Evolutionary conservation across 1,140 invertebrate species (phyloP), one percentile per base, ranked within the genome.

Genomic region (Drosophila teissieri): DNA sequence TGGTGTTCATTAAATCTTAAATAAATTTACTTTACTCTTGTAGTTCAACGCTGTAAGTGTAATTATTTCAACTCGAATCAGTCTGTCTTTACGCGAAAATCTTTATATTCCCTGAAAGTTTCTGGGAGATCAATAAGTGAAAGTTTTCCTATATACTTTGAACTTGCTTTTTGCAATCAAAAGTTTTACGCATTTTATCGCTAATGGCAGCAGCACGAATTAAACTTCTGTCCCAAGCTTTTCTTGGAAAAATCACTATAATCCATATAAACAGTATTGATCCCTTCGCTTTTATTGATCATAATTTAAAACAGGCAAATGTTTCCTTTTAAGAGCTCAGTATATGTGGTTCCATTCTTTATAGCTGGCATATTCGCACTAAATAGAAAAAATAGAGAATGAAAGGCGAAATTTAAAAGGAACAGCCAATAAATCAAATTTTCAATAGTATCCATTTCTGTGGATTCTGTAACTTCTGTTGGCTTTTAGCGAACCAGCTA

Each of bases 401-500:
- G 10, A 31, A 54, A 57, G 53, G 12, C 24, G 12, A 12, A 3
- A 46, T 46, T 12, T 24, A 27, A n/a, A 12, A 27, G 1, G 27
- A 49, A 15, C 27, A 34, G 10, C 27, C 24, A 11, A 34, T 17
- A 14, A 15, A 49, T 49, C 27, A 34, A 49, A 27, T 34, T 31
- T 3, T 17, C 12, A 51, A 49, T n/a, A 39, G 74, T 49, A 67
- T 58, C 14, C 24, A 15, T 7, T 15, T n/a, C 34, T 12, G 17
- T 39, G 17, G 34, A 22, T 19, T n/a, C 15, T 17, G 19, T 27
- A 58, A 48, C 56, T 48, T 37, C 48, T 58, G 48, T 27, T 53
- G 15, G 57, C 45, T 64, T 44, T 51, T 51, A 51, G 2, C 24
- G 24, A 46, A 51, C 2, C 27, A 31, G 31, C 60, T 65, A 37